Conservation (phyloP, 2,113 vertebrate genomes). For the Gallinago media region DNA sequence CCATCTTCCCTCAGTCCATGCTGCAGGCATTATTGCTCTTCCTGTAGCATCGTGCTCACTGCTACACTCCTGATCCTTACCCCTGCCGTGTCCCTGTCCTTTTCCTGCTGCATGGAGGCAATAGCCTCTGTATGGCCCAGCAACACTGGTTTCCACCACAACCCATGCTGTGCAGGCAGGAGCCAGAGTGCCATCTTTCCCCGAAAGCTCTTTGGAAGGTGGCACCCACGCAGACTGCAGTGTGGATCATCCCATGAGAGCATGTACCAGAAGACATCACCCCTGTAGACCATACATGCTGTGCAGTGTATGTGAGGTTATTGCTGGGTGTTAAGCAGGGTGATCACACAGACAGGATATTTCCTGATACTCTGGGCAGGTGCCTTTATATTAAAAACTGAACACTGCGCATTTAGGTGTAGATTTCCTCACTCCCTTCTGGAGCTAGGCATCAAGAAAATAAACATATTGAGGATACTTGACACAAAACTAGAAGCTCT, state of each 20-base stretch:
- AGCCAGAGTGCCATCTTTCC: neutral
- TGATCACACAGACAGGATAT: rapidly evolving
- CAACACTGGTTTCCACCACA: neutral
- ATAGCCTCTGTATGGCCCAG: neutral
- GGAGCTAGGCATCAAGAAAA: neutral
- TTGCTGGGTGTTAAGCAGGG: neutral
- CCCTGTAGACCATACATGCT: neutral
- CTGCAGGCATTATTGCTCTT: neutral
- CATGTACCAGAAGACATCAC: rapidly evolving
- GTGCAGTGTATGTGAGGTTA: neutral
- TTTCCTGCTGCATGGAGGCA: neutral
- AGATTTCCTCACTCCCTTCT: neutral
- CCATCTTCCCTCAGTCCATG: neutral
- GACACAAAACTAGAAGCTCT: neutral
- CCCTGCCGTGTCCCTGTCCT: rapidly evolving
- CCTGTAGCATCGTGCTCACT: rapidly evolving
- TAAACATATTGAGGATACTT: neutral
- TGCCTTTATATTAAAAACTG: neutral
- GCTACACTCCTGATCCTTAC: neutral
- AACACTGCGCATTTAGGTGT: neutral
- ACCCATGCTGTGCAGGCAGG: neutral
- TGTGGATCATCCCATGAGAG: rapidly evolving
- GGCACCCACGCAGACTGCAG: rapidly evolving
- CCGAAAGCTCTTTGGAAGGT: rapidly evolving
- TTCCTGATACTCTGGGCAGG: neutral